phyloP scores from a whole-genome alignment of 2,113 vertebrate species.

The Leucopsar rothschildi region DNA sequence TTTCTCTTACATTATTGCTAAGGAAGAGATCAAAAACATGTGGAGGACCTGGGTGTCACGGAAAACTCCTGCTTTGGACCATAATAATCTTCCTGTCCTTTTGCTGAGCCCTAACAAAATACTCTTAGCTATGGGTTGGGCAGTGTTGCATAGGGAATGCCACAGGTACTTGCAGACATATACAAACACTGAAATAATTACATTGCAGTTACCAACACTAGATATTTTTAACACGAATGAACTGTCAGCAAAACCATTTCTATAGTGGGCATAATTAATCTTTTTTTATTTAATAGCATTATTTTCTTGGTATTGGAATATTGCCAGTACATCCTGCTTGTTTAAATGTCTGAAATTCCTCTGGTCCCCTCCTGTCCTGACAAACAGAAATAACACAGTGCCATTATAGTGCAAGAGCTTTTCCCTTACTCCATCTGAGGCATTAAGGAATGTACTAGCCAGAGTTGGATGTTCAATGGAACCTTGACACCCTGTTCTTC shows the following conservation, averaged over 20 bases:
- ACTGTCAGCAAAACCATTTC: neutral
- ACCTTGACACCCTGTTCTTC: neutral
- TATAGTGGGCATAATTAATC: neutral
- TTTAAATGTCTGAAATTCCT: neutral
- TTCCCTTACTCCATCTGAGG: neutral
- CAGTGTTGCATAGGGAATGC: neutral
- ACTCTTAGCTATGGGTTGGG: neutral
- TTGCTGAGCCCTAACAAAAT: neutral
- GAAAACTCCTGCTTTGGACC: neutral
- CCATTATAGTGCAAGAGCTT: neutral
- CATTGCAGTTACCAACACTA: neutral
- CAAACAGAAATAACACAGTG: neutral
- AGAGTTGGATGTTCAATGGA: neutral
- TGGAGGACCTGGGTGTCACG: neutral
- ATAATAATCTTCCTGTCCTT: neutral
- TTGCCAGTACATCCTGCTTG: neutral
- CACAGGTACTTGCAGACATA: neutral
- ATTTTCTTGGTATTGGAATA: neutral
- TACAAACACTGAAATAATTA: neutral
- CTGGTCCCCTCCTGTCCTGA: neutral
- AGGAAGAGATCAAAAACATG: neutral
- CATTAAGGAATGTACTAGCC: neutral
- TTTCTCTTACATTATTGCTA: neutral
- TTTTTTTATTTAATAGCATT: neutral
- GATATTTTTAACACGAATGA: neutral